Evolutionary conservation across 2,888 invertebrate species (phyloP), one percentile per base, ranked within the genome.

Genomic region (Itoplectis maculator): DNA sequence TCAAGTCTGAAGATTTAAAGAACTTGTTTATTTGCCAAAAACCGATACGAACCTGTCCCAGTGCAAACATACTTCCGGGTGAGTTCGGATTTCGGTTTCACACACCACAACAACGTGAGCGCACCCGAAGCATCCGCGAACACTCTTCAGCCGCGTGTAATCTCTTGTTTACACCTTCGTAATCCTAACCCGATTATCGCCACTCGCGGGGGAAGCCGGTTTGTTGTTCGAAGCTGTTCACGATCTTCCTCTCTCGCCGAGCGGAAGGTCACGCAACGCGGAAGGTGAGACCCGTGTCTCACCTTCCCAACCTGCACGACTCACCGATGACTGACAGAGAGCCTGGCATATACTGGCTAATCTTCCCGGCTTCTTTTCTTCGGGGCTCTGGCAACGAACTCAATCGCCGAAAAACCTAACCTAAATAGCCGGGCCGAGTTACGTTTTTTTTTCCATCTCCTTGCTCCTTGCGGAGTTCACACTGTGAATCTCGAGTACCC

Each of bases 121-220:
- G 20, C 9, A 20, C 70, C n/a, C n/a, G 42, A 69, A 23, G 11
- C 51, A 3, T 40, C 51, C 20, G 45, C 15, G 76, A n/a, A 81
- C 82, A 20, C 40, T 77, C 56, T 72, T 81, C 84, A 49, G 23
- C 40, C 65, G 49, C 56, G 11, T 76, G 70, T 87, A 88, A 88
- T 87, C 87, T 87, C 84, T 88, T 88, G 88, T 89, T 89, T 87
- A 87, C 85, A 84, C 7, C 51, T 51, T 45, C 65, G 72, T 85
- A 85, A 87, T 84, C 86, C 84, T 86, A 88, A 88, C 82, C 87
- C 85, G 88, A 89, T 90, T 88, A 87, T 69, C 80, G 65, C 37
- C 56, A 63, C 51, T 40, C 13, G 78, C 40, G 66, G 76, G 69
- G 56, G 29, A 72, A 66, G 54, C 49, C 23, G n/a, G 29, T 49